Conservation (phyloP, 2,888 invertebrate genomes). For the Linyphia triangularis region DNA sequence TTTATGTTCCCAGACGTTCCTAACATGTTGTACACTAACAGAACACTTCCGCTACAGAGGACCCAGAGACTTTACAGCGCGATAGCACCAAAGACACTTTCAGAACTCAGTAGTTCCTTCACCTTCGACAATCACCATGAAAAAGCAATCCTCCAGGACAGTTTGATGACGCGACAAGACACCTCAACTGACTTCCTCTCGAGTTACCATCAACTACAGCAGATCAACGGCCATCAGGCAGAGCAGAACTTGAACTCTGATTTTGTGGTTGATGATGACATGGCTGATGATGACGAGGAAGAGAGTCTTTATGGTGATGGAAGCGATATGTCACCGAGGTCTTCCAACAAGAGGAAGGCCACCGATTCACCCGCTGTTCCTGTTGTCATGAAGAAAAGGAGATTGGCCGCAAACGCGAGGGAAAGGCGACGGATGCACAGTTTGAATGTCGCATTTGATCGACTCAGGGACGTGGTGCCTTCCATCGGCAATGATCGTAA, state of each 20-base stretch:
- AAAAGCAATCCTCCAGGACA: background rate
- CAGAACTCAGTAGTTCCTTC: constrained; percentile 60
- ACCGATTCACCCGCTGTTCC: constrained; percentile 73
- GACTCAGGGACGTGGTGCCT: constrained; percentile 92
- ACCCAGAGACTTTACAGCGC: constrained; percentile 29
- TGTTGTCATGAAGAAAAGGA: constrained; percentile 87
- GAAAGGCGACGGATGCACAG: constrained; percentile 96
- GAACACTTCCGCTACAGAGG: background rate
- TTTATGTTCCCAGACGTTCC: constrained; percentile 58
- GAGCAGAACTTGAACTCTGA: background rate
- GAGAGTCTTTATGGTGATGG: constrained; percentile 42
- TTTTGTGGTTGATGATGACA: constrained; percentile 17
- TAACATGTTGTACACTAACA: background rate
- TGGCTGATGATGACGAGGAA: constrained; percentile 45
- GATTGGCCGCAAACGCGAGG: constrained; percentile 94
- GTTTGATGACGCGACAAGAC: background rate
- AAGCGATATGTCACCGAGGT: constrained; percentile 14
- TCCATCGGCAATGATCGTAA: constrained; percentile 94
- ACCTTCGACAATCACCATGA: constrained; percentile 26
- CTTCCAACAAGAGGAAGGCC: constrained; percentile 35
- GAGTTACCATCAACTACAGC: background rate
- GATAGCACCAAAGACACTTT: constrained; percentile 59
- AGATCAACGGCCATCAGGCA: background rate
- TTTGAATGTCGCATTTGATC: constrained; percentile 95
- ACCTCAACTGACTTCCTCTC: background rate